phyloP scores from a whole-genome alignment of 2,797 vertebrate species.

The Denticeps clupeoides region DNA sequence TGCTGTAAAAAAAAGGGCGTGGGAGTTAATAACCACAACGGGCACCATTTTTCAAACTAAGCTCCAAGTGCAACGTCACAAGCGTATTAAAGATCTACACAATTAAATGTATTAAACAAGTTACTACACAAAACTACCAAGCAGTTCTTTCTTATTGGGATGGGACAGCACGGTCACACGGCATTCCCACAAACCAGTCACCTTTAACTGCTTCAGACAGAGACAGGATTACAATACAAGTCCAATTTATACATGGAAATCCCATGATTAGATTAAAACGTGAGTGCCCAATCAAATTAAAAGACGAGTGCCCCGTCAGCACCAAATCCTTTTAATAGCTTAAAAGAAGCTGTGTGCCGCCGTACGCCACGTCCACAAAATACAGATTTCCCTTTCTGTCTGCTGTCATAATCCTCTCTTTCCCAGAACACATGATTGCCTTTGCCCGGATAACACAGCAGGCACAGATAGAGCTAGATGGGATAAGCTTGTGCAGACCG shows the following conservation, averaged over 20 bases:
- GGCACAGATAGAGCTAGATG: too few relatives aligned
- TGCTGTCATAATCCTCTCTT: too few relatives aligned
- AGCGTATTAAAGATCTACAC: too few relatives aligned
- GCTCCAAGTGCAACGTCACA: too few relatives aligned
- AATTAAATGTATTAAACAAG: too few relatives aligned
- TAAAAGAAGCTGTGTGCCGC: slow-evolving; percentile 7
- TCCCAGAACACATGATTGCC: too few relatives aligned
- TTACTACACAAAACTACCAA: neutral
- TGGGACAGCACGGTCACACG: neutral
- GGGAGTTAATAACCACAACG: too few relatives aligned
- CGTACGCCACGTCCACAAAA: neutral
- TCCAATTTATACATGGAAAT: slow-evolving; percentile 41
- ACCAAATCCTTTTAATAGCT: slow-evolving; percentile 39
- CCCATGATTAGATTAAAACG: slow-evolving; percentile 47
- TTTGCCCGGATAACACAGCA: too few relatives aligned
- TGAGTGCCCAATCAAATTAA: slow-evolving; percentile 20
- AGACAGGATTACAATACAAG: slow-evolving; percentile 26
- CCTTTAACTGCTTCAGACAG: slow-evolving; percentile 24
- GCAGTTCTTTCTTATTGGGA: neutral
- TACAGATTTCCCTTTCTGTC: neutral
- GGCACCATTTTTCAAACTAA: too few relatives aligned
- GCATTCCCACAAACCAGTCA: neutral
- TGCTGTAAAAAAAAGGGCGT: too few relatives aligned
- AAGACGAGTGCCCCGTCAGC: slow-evolving; percentile 25
- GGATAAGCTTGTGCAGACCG: too few relatives aligned